Conservation (phyloP, 2,113 vertebrate species). For the Clarias magur region DNA sequence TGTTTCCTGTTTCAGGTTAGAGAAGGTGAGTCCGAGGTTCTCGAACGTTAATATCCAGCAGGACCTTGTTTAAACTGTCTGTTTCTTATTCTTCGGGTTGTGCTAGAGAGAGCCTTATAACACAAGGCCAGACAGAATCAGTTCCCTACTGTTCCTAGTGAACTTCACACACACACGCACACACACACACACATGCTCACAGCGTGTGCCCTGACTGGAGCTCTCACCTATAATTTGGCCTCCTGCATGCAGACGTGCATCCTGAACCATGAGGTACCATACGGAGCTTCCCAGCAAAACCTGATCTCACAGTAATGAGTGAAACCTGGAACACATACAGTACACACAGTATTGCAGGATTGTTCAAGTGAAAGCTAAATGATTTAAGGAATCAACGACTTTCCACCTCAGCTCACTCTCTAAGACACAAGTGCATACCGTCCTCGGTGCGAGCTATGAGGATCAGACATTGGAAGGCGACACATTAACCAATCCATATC, state of each 20-base stretch:
- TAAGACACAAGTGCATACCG: background rate
- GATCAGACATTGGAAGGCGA: slow-evolving; percentile 54
- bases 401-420: background rate
- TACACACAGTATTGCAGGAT: background rate
- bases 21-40: slow-evolving; percentile 57
- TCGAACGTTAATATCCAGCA: slow-evolving; percentile 55
- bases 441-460: background rate
- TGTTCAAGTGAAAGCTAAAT: background rate
- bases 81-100: slow-evolving; percentile 42
- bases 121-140: slow-evolving; percentile 60
- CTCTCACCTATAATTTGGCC: slow-evolving; percentile 53
- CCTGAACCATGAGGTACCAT: slow-evolving; percentile 58
- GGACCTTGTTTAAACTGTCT: slow-evolving; percentile 16
- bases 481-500: no score
- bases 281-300: slow-evolving; percentile 58
- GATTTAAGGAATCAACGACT: background rate
- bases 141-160: background rate
- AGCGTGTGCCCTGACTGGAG: background rate
- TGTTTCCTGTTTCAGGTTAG: slow-evolving; percentile 52
- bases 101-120: slow-evolving; percentile 59
- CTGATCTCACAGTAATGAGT: slow-evolving; percentile 59
- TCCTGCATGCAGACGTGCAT: slow-evolving; percentile 47
- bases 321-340: slow-evolving; percentile 37
- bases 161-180: background rate
- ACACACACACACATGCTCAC: background rate